phyloP scores from a whole-genome alignment of 2,797 vertebrate species.

The Pyrocephalus nanus region DNA sequence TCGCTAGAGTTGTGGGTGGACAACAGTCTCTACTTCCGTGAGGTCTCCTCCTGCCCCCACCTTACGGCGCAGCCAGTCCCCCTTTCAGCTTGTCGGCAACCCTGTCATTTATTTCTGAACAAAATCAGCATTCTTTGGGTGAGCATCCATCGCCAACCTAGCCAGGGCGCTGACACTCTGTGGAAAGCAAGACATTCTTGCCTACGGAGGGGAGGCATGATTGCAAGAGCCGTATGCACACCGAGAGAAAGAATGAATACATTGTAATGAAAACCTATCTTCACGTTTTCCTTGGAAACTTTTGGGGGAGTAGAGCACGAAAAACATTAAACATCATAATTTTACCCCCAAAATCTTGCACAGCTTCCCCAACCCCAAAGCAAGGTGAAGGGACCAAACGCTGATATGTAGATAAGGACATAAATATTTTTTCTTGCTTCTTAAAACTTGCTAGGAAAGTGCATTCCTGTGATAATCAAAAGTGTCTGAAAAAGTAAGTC shows the following conservation, averaged over 20 bases:
- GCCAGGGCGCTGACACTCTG: neutral
- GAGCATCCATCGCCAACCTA: neutral
- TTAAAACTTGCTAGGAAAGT: slow-evolving; percentile 32
- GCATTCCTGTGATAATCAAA: neutral
- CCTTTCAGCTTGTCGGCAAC: neutral
- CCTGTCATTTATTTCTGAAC: neutral
- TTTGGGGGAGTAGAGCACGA: neutral
- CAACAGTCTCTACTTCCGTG: neutral
- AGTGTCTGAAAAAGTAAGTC: slow-evolving; percentile 49
- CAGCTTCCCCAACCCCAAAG: neutral
- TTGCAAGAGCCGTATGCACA: neutral
- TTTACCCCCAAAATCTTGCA: neutral
- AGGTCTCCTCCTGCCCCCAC: neutral
- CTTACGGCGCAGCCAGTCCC: neutral
- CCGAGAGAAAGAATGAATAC: neutral
- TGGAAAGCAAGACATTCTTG: neutral
- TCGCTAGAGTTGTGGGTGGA: slow-evolving; percentile 18
- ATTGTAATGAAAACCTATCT: neutral
- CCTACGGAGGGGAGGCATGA: neutral
- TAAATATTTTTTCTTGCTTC: slow-evolving; percentile 9
- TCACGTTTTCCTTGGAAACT: slow-evolving; percentile 21
- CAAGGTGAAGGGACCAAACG: neutral
- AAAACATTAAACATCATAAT: neutral
- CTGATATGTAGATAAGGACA: slow-evolving; percentile 2
- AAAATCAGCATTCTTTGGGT: neutral